Base-by-base conservation (phyloP, 2,888 invertebrate genomes). In the Kryphioiulus occultus region DNA sequence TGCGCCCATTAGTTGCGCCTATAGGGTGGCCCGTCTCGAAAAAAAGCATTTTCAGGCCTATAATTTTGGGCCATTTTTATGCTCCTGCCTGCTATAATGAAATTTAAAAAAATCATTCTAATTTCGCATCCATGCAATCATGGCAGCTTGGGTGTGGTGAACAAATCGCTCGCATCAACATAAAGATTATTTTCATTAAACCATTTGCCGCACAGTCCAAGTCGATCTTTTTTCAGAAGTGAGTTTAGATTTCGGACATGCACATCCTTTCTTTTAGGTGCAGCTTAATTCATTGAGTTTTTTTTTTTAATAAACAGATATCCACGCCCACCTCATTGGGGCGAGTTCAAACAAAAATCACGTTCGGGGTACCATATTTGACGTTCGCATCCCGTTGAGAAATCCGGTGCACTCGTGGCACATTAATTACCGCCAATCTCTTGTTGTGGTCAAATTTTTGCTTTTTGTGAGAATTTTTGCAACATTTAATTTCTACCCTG, bases 1-100 rank as follows among this genome's bases (percentile, higher is more conserved):
- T 30, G 78, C 78, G 78, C 30, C 78, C 78, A 78, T 78, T 78
- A 30, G 78, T 78, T 78, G 26, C 78, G 78, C 78, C 78, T 78
- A 78, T 78, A 78, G 78, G 78, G 78, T 30, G 78, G 78, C 30
- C 30, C 30, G 15, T 26, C 78, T 30, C 4, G n/a, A 30, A 30
- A 78, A 78, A 78, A 78, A 15, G 78, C 78, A 78, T 12, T 78
- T 78, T 26, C 78, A 78, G 30, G 30, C 78, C 78, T 78, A 78
- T 78, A 78, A 78, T 78, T 78, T 78, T 12, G 0, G 15, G 78
- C 78, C 78, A 78, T 78, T 78, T 78, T 78, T 30, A 78, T 78
- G 78, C 30, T 30, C 78, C 26, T 30, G 78, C 78, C 78, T 78
- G 26, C 78, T 15, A 78, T 78, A 78, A 78, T 78, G 30, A 78